These are phyloP conservation scores for Hydrozoanthus gracilis DNA, from an alignment of 92 coral and sea anemone genomes.

Conservation along the genomic window DNA sequence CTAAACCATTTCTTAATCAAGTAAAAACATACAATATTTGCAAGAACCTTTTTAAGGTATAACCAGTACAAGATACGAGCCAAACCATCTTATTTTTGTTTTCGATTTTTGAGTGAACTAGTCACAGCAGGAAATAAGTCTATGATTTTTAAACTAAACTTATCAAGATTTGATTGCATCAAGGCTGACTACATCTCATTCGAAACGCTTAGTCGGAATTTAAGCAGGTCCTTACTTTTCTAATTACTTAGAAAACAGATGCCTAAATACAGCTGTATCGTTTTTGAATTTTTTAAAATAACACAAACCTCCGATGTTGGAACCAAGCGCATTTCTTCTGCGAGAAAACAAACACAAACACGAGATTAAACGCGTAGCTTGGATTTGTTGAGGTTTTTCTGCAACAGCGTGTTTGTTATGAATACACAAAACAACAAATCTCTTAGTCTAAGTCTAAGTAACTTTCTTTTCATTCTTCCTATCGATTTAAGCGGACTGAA, in stretches of 20 bases:
- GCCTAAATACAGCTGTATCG: not conserved
- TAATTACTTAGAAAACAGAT: not conserved
- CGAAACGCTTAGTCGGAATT: not conserved
- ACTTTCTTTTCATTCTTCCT: too few relatives aligned
- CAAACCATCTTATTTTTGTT: conserved; percentile 4
- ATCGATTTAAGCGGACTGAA: too few relatives aligned
- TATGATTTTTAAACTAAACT: conserved; percentile 2
- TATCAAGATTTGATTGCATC: conserved; percentile 24
- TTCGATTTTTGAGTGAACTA: conserved; percentile 2
- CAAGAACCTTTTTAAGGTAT: not conserved
- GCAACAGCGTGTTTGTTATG: too few relatives aligned
- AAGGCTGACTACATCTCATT: conserved; percentile 23
- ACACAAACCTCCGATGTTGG: not conserved
- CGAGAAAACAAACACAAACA: too few relatives aligned
- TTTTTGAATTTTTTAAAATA: not conserved
- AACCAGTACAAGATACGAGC: not conserved
- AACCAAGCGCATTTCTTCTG: not conserved
- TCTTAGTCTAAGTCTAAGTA: too few relatives aligned
- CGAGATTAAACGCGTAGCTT: too few relatives aligned
- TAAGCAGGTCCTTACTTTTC: not conserved
- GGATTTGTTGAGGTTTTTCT: too few relatives aligned
- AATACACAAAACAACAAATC: too few relatives aligned
- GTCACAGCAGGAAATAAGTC: conserved; percentile 46
- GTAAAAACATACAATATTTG: not conserved
- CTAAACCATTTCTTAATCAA: not conserved